Evolutionary conservation across 2,797 vertebrate species (phyloP), one percentile per base, ranked within the genome.

Genomic region (Dendrocincla fuliginosa): DNA sequence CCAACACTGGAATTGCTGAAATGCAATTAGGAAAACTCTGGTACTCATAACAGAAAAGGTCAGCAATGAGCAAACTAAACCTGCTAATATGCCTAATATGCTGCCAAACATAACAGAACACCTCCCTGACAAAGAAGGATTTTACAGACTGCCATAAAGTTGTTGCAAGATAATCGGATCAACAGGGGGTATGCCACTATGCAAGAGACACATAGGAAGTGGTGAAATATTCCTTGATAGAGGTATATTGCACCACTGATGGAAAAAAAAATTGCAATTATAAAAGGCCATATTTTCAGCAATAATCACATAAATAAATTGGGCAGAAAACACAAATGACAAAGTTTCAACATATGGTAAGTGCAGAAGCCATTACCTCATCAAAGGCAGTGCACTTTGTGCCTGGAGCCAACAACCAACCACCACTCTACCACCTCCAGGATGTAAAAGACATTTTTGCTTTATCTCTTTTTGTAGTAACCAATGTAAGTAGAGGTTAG

Each of bases 161-260:
- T 92, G 89, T 78, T 94, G 74, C n/a, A 69, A 88, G 67, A 89
- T 93, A 94, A 96, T 94, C 94, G 92, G 93, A 97, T 95, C 91
- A 92, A 95, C 76, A 90, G 71, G 68, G 81, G 41, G 42, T 55
- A 93, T 44, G 47, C 81, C 68, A 44, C 63, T 46, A 24, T 30
- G 68, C 9, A 10, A 75, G 88, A 89, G 68, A 79, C 73, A 56
- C 13, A n/a, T 1, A 18, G 24, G 67, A 81, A 60, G 84, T 56
- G 2, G 20, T 41, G 81, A 92, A 96, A 93, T 74, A 75, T 11
- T 39, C 65, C 87, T 95, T 87, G 73, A 63, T 52, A 60, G 46
- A 83, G 41, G 32, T 80, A 46, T 84, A 85, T 47, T 87, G 92
- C 95, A 93, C 22, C 41, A 39, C 70, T 86, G 67, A 95, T 15